A percentile compares a stretch with the other conserved stretches of the same genome.
Evolutionary conservation across 2,797 vertebrate species (phyloP).

Genomic region (Pyrrhura leucotis): DNA sequence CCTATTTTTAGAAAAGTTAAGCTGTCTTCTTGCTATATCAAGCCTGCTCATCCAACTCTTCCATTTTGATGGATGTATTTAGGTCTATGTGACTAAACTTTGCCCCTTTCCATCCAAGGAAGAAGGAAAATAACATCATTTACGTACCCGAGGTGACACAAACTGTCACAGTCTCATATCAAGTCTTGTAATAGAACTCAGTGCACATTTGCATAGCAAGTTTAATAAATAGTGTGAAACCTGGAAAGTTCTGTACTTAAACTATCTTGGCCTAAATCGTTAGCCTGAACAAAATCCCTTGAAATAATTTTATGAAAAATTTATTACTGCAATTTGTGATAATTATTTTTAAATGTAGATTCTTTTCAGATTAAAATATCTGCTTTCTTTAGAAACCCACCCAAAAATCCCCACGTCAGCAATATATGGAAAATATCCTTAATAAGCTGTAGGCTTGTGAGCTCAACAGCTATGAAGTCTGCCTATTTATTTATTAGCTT

Average conservation of each 20-base stretch:
- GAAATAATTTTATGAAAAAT: background rate
- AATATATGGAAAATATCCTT: background rate
- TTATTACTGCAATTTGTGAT: background rate
- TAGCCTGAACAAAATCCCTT: background rate
- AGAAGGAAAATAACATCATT: constrained; percentile 16
- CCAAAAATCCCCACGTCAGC: background rate
- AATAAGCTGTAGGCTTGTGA: background rate
- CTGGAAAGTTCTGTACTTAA: background rate
- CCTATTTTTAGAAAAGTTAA: constrained; percentile 14
- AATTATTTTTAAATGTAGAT: background rate
- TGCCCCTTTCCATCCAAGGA: background rate
- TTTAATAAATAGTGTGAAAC: background rate
- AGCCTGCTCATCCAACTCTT: background rate
- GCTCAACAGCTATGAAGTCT: background rate
- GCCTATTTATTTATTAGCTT: background rate
- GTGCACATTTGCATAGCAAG: background rate
- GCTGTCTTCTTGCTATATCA: background rate
- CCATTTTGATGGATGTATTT: constrained; percentile 53
- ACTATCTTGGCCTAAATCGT: background rate
- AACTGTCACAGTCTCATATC: background rate
- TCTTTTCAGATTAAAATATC: background rate
- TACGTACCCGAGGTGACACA: background rate
- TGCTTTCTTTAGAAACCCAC: background rate
- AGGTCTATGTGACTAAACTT: constrained; percentile 17
- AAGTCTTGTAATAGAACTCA: background rate